Conservation (phyloP, 2,888 invertebrate genomes). For the Aphodius sticticus region DNA sequence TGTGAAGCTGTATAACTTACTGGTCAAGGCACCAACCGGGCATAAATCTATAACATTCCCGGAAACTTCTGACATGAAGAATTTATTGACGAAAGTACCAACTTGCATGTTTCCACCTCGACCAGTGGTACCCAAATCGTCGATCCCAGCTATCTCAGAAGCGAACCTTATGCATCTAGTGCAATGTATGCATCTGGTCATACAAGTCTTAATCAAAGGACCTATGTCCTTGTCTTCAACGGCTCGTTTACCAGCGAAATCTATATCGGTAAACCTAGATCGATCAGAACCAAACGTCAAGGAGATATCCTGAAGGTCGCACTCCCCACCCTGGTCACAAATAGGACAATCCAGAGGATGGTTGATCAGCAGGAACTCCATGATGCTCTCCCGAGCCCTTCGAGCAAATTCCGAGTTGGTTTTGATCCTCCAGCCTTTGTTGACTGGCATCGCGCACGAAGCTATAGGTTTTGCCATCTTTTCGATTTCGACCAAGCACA, state of each 20-base stretch:
- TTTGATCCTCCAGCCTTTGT: slow-evolving; percentile 38
- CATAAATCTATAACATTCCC: slow-evolving; percentile 40
- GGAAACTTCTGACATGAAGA: slow-evolving; percentile 38
- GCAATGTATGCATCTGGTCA: slow-evolving; percentile 42
- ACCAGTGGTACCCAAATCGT: slow-evolving; percentile 35
- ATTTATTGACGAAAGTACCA: slow-evolving; percentile 37
- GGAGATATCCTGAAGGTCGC: slow-evolving; percentile 40
- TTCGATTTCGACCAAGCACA: slow-evolving; percentile 69
- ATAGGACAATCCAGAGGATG: slow-evolving; percentile 45
- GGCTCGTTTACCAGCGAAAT: slow-evolving; percentile 30
- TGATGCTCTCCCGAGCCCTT: slow-evolving; percentile 41
- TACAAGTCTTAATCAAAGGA: slow-evolving; percentile 37
- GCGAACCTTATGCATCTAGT: slow-evolving; percentile 40
- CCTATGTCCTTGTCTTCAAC: slow-evolving; percentile 37
- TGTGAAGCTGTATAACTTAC: slow-evolving; percentile 39
- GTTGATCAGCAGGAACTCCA: slow-evolving; percentile 43
- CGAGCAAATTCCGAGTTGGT: slow-evolving; percentile 37
- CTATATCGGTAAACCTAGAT: slow-evolving; percentile 35
- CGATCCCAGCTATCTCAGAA: slow-evolving; percentile 37
- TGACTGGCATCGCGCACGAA: slow-evolving; percentile 42
- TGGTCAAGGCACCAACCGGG: slow-evolving; percentile 41
- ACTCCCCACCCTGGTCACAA: slow-evolving; percentile 40
- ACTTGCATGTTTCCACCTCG: slow-evolving; percentile 37
- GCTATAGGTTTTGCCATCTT: slow-evolving; percentile 47
- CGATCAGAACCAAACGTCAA: slow-evolving; percentile 35